Percentiles rank a stretch among this genome's conserved stretches.
These are phyloP conservation scores for Selene dorsalis DNA, from an alignment of 2,797 vertebrate genomes.

Conservation along the genomic window DNA sequence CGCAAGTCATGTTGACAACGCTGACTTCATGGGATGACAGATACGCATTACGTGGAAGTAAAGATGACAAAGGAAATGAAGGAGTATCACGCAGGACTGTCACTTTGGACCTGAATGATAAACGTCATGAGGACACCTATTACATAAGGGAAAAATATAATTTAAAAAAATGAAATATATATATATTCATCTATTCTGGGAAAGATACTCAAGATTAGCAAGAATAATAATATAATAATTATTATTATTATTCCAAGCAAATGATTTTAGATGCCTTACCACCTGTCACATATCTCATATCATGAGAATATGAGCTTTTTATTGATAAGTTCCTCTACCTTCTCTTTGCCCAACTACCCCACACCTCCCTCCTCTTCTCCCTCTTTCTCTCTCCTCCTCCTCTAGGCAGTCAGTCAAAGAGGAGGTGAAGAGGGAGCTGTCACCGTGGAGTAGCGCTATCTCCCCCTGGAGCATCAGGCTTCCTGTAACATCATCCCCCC, in stretches of 20 bases:
- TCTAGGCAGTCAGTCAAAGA: conserved; percentile 87
- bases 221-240: neutral
- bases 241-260: neutral
- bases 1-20: conserved; percentile 20
- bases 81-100: neutral
- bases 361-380: neutral
- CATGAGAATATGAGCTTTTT: neutral
- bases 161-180: too few relatives aligned
- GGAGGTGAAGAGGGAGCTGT: conserved; percentile 89
- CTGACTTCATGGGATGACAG: conserved; percentile 41
- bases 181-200: neutral
- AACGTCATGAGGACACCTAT: neutral
- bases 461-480: conserved; percentile 78
- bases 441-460: conserved; percentile 76
- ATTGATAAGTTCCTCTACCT: neutral
- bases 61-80: conserved; percentile 20
- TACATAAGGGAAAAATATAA: neutral
- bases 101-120: neutral
- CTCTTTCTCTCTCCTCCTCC: conserved; percentile 19
- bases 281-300: neutral
- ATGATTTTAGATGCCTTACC: neutral
- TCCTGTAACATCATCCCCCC: conserved; percentile 85
- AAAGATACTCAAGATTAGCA: neutral
- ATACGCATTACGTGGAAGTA: conserved; percentile 2
- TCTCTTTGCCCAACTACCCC: neutral